Evolutionary conservation across 2,888 invertebrate species (phyloP), one percentile per base, ranked within the genome.

Genomic region (Diarsia dahlii): DNA sequence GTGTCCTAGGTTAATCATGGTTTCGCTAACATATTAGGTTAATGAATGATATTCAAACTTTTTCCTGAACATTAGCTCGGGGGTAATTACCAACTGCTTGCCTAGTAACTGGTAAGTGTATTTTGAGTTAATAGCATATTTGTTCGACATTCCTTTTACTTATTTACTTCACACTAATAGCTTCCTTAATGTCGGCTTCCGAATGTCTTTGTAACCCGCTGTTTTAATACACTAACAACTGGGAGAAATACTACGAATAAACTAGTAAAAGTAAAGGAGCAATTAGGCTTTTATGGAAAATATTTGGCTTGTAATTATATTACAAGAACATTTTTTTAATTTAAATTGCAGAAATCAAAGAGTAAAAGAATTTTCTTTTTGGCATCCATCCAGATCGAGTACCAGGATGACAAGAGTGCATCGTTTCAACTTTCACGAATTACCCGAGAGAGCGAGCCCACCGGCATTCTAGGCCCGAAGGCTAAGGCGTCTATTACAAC

Each of bases 121-220:
- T 68, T 39, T 81, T 54, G 54, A 77, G 70, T 70, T 86, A 73
- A 83, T 82, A 64, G 66, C 13, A 66, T 71, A 74, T 86, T 92
- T 92, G 90, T 93, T 90, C 84, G 84, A 86, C 72, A 81, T 80
- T 82, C 81, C 81, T 82, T 73, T 87, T 76, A 81, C 60, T 81
- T 90, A 84, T 87, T 85, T 84, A 84, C 82, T 73, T 72, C 64
- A 63, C 52, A 79, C 76, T 82, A 80, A 85, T 78, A 72, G 74
- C 54, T 76, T 76, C 63, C 70, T 66, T 54, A 64, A 9, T 65
- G 54, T 45, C 56, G 39, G 54, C 34, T 65, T 39, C 60, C 46
- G 54, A 68, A 54, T 65, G 64, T 46, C n/a, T 74, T 80, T 46
- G 63, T 71, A 52, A 28, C 68, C 71, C 34, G 64, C 71, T 85